A percentile compares a stretch with the other conserved stretches of the same genome.
Conservation (phyloP, 2,888 invertebrate species). For the Microchrysa polita region DNA sequence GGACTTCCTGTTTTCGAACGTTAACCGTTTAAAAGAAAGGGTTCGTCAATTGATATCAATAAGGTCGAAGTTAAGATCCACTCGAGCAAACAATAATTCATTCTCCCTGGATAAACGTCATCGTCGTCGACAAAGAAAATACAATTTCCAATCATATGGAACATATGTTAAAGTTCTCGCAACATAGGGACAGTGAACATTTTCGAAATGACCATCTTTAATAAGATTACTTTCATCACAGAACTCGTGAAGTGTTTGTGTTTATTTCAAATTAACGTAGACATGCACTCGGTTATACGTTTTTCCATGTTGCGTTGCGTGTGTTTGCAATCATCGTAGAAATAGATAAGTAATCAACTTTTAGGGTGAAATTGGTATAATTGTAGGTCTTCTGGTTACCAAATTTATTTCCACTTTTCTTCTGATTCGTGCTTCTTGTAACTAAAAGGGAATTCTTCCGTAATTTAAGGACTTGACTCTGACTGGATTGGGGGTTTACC, state of each 20-base stretch:
- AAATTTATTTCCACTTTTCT: background rate
- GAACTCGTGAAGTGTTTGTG: background rate
- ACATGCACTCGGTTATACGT: background rate
- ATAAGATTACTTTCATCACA: slow-evolving; percentile 32
- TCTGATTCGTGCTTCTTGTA: background rate
- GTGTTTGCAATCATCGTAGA: slow-evolving; percentile 47
- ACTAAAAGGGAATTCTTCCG: background rate
- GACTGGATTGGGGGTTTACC: background rate
- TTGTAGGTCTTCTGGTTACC: slow-evolving; percentile 40
- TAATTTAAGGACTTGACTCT: background rate
- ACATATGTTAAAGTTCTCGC: slow-evolving; percentile 35
- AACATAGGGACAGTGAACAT: slow-evolving; percentile 30
- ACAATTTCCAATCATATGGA: slow-evolving; percentile 35
- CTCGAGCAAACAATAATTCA: too few relatives aligned
- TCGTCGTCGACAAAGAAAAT: background rate
- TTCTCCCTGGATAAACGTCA: too few relatives aligned
- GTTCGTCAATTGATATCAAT: background rate
- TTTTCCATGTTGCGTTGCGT: slow-evolving; percentile 41
- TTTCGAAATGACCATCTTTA: slow-evolving; percentile 31
- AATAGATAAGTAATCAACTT: slow-evolving; percentile 50
- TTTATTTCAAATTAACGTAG: slow-evolving; percentile 27
- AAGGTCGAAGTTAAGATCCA: background rate
- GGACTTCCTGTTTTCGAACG: too few relatives aligned
- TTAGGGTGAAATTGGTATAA: slow-evolving; percentile 49
- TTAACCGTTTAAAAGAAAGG: background rate